Evolutionary conservation across 2,113 vertebrate species (phyloP), one percentile per base, ranked within the genome.

Genomic region (Isichthys henryi): DNA sequence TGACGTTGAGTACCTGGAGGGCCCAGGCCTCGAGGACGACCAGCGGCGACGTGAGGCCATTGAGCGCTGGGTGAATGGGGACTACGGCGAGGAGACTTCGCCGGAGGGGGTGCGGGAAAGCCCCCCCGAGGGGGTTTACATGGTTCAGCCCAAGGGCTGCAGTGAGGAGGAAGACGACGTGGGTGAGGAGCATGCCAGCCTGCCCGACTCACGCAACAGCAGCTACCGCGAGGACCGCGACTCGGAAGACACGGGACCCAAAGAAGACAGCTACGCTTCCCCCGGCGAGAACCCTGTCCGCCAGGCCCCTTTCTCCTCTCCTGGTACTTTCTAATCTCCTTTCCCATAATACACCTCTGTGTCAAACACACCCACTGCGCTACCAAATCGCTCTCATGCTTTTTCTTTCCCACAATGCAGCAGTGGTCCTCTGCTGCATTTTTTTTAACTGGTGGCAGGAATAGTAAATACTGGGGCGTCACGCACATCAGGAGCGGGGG

Each of bases 31-130:
- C 0, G 98, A 99, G 92, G 98, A 99, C 91, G 98, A 99, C 96
- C 98, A 98, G 94, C 95, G 95, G 91, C 95, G 98, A 91, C 96
- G 98, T 88, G 98, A 99, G 6, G 98, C 98, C 95, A 99, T 99
- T 1, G 98, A 99, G 93, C 99, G 98, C 94, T 99, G 98, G 98
- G 98, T 99, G 91, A 99, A 99, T 0, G 98, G 98, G 83, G 98
- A 99, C 91, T 99, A 99, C 58, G 96, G 96, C 0, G 98, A 99
- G 3, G 98, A 99, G 92, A 96, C 95, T 0, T 92, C 92, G 0
- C 91, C 94, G 2, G 89, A 93, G 56, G 94, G 95, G 5, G 95
- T 92, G 62, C 95, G 91, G 1, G 97, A 98, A 62, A 90, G 95
- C 91, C 97, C 98, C 1, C 98, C 98, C 0, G 98, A 98, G 93